Conservation (phyloP, 2,888 invertebrate species). For the Entomobrya multifasciata region DNA sequence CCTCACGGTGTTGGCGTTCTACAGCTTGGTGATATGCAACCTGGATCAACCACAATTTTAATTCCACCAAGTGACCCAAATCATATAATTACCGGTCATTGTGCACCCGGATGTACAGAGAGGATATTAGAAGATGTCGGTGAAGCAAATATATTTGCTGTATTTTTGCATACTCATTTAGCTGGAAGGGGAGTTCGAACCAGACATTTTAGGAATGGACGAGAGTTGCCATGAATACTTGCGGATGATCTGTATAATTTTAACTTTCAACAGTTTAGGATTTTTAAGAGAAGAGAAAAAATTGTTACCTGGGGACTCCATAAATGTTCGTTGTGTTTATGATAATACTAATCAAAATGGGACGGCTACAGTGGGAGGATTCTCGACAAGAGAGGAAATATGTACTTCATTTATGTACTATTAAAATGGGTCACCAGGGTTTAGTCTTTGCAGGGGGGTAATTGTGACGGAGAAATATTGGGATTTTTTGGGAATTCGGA, state of each 20-base stretch:
- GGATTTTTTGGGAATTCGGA: constrained; percentile 36
- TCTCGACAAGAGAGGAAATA: constrained; percentile 41
- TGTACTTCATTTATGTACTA: constrained; percentile 42
- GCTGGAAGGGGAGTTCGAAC: background rate
- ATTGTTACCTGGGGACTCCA: background rate
- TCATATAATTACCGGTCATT: constrained; percentile 56
- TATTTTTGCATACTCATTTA: background rate
- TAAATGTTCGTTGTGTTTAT: constrained; percentile 17
- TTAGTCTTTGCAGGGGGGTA: constrained; percentile 17
- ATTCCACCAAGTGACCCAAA: constrained; percentile 36
- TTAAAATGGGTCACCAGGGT: constrained; percentile 1
- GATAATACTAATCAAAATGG: constrained; percentile 6
- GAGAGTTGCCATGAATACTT: background rate
- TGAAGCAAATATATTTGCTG: background rate
- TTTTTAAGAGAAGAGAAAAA: background rate
- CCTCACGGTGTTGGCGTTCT: too few species aligned
- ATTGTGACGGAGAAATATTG: background rate
- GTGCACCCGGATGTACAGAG: constrained; percentile 15
- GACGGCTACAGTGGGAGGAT: background rate
- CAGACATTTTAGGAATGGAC: background rate
- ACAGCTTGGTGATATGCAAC: background rate
- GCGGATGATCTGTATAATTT: background rate
- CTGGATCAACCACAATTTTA: constrained; percentile 6
- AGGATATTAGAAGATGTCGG: background rate
- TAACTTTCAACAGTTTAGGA: constrained; percentile 24